phyloP scores from a whole-genome alignment of 2,797 vertebrate species.

The Pangasius larnaudii region DNA sequence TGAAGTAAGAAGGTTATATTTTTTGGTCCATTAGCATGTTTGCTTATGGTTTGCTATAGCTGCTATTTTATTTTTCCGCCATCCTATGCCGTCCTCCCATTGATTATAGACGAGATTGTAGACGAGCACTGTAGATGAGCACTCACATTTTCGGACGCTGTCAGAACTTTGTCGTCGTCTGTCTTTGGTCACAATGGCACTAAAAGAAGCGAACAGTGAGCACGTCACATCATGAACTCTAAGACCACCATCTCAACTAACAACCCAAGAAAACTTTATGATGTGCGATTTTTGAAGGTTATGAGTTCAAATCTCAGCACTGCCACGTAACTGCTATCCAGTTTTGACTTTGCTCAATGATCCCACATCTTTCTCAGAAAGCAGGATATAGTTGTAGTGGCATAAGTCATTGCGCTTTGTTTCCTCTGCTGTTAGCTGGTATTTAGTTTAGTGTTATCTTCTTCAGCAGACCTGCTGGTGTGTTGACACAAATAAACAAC shows the following conservation, averaged over 20 bases:
- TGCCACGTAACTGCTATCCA: background rate
- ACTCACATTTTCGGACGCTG: background rate
- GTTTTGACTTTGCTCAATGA: background rate
- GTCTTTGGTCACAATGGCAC: background rate
- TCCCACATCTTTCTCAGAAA: background rate
- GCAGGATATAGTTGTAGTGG: slow-evolving; percentile 31
- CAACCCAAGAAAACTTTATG: background rate
- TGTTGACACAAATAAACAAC: background rate
- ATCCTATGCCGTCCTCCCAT: background rate
- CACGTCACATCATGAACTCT: background rate
- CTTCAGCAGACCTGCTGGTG: background rate
- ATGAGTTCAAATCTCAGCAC: background rate
- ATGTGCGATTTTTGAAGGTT: background rate
- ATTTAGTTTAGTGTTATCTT: slow-evolving; percentile 42
- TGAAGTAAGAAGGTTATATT: background rate
- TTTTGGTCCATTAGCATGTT: background rate
- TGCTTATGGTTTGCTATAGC: background rate
- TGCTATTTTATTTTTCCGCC: background rate
- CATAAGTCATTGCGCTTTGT: slow-evolving; percentile 26
- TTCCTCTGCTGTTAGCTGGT: slow-evolving; percentile 35
- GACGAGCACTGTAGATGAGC: background rate
- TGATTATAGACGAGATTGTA: background rate
- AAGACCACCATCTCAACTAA: background rate
- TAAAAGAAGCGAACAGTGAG: background rate
- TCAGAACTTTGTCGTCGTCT: background rate